Evolutionary conservation across 1,140 invertebrate genomes (phyloP).

Genomic region (Meloidogyne chitwoodi): DNA sequence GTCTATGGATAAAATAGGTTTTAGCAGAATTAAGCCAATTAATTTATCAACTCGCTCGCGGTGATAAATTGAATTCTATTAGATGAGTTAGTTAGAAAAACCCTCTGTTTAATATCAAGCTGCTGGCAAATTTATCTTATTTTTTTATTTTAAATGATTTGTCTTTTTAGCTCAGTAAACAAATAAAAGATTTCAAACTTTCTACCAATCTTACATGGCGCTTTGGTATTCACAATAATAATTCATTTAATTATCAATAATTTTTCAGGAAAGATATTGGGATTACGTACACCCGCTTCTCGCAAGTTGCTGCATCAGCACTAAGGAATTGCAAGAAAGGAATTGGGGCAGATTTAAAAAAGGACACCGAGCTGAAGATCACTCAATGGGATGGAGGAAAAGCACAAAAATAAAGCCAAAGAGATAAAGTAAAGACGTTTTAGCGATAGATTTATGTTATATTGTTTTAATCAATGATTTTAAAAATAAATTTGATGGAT

Average conservation of each 20-base stretch:
- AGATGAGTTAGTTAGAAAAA: no score
- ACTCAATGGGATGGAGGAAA: constrained; percentile 5
- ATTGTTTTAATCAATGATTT: neutral
- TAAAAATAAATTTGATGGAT: neutral
- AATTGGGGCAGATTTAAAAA: neutral
- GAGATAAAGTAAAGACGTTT: neutral
- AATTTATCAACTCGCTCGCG: no score
- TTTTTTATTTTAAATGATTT: neutral
- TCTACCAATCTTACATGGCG: neutral
- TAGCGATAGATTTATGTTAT: neutral
- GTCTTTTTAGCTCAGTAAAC: neutral
- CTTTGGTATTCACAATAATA: neutral
- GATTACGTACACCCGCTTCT: neutral
- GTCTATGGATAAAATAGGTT: no score
- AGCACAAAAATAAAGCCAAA: neutral
- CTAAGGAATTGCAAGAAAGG: neutral
- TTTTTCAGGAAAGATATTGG: constrained; percentile 5
- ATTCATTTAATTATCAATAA: neutral
- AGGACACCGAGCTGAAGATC: neutral
- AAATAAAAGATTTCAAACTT: neutral
- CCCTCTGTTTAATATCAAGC: no score
- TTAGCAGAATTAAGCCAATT: no score
- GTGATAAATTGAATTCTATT: no score
- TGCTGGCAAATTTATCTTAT: no score
- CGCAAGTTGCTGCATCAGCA: neutral